Evolutionary conservation across 2,113 vertebrate genomes (phyloP), one percentile per base, ranked within the genome.

Genomic region (Entomyzon cyanotis): DNA sequence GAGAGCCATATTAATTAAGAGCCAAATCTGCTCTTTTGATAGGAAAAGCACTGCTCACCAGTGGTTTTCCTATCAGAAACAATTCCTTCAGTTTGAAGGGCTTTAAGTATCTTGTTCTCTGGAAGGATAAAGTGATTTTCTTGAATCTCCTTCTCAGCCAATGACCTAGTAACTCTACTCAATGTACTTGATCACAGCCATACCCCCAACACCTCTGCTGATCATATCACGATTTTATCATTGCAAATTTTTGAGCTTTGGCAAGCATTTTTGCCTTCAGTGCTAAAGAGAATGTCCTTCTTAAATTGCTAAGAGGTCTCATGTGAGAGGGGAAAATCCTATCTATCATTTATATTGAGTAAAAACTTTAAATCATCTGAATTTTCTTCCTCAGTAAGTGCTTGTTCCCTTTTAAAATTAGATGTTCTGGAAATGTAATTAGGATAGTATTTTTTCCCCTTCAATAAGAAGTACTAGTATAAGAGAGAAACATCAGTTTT

Each of bases 351-450:
- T 71, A 50, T 59, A 70, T 16, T 9, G 5, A 69, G 24, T 41
- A 81, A 76, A 37, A 79, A 28, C 13, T 73, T 92, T 56, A 90
- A 84, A 78, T 78, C 3, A 35, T 67, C 70, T 90, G 8, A 77
- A 56, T 71, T 81, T 92, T 1, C 75, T 94, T 91, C 31, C 37
- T 68, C 1, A 5, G 41, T 41, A 82, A 75, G 25, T 2, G 1
- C 37, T 84, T 71, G 9, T 33, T 77, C 69, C 12, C 84, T 90
- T 87, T 75, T 81, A 87, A 94, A 94, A 76, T 50, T 59, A 77
- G 47, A 78, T 89, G 27, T 75, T 92, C 84, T 78, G 15, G 33
- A 95, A 92, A 94, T 84, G 76, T 95, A 89, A 94, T 94, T 94
- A 95, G 94, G 84, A 84, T 58, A 85, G 67, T 15, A 84, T 59